A percentile compares a stretch with the other conserved stretches of the same genome.
These are phyloP conservation scores for Acronicta alni DNA, from an alignment of 2,888 invertebrate genomes.

Conservation along the genomic window DNA sequence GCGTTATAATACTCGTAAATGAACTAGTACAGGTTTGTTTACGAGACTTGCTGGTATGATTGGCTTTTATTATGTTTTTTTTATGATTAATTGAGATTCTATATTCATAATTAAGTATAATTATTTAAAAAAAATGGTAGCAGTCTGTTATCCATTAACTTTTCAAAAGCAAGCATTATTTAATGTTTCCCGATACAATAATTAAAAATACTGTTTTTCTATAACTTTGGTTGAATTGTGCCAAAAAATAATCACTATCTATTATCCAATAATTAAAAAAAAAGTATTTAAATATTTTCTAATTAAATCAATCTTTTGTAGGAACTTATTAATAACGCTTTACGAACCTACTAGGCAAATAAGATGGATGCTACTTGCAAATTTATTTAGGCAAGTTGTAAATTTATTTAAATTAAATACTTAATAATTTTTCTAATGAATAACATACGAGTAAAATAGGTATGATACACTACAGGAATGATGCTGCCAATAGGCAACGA, in stretches of 20 bases:
- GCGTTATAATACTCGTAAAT: constrained; percentile 34
- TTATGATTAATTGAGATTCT: constrained; percentile 1
- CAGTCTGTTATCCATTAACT: too few species aligned
- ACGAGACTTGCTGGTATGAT: constrained; percentile 4
- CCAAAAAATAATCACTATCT: constrained; percentile 37
- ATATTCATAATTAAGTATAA: neutral
- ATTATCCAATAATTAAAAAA: constrained; percentile 33
- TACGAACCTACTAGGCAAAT: constrained; percentile 18
- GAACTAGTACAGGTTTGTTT: constrained; percentile 7
- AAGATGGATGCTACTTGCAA: neutral
- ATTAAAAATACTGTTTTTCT: constrained; percentile 41
- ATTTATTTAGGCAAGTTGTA: constrained; percentile 12
- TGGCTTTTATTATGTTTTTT: constrained; percentile 15
- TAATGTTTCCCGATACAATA: constrained; percentile 15
- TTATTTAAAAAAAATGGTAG: too few species aligned
- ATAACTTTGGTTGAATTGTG: constrained; percentile 53
- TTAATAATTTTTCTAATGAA: constrained; percentile 42
- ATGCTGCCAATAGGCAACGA: constrained; percentile 37
- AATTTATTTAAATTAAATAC: constrained; percentile 24
- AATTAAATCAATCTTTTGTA: constrained; percentile 43
- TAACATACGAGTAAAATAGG: constrained; percentile 30
- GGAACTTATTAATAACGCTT: constrained; percentile 48
- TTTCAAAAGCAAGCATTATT: neutral
- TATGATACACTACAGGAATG: constrained; percentile 30
- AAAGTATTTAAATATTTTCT: constrained; percentile 31